Evolutionary conservation across 2,888 invertebrate species (phyloP).

Genomic region (Ophion slaviceki): DNA sequence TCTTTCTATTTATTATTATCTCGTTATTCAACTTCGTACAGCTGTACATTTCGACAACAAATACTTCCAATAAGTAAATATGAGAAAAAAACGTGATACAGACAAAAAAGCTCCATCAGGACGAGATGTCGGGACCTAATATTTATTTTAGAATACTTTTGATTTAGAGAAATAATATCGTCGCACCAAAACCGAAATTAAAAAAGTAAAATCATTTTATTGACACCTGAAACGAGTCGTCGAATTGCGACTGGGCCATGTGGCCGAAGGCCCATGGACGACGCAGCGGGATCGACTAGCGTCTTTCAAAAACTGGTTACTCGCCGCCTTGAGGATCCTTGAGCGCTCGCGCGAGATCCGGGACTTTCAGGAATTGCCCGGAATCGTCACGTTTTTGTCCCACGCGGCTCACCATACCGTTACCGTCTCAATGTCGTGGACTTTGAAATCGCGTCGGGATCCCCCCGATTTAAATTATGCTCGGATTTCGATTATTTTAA

Average conservation of each 20-base stretch:
- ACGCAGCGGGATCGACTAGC: neutral
- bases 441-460: neutral
- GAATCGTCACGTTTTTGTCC: neutral
- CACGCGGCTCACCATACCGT: neutral
- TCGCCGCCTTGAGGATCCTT: neutral
- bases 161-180: too few relatives aligned
- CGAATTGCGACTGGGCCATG: neutral
- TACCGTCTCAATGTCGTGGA: neutral
- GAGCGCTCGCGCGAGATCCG: neutral
- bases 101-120: too few relatives aligned
- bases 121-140: too few relatives aligned
- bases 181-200: neutral
- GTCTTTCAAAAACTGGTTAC: neutral
- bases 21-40: conserved; percentile 1
- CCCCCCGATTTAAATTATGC: neutral
- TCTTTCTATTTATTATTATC: conserved; percentile 17
- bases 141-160: too few relatives aligned
- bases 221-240: neutral
- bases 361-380: neutral
- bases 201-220: neutral
- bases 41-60: neutral
- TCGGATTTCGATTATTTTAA: neutral
- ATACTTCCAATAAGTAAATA: too few relatives aligned
- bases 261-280: neutral
- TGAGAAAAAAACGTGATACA: too few relatives aligned